These are phyloP conservation scores for Watsonalla binaria DNA, from an alignment of 2,888 invertebrate species.

Conservation along the genomic window DNA sequence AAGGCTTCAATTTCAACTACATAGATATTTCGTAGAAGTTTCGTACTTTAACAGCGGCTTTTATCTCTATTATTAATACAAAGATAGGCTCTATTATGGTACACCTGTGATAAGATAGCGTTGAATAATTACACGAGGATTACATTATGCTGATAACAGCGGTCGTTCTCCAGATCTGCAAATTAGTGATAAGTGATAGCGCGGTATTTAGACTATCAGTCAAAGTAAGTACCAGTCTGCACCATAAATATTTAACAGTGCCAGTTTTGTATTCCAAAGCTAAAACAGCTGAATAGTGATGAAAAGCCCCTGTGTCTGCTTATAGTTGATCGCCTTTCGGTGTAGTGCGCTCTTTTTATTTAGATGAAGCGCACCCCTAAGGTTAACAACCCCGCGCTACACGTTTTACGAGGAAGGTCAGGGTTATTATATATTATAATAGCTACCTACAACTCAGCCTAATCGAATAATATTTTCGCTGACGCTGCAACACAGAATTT, in stretches of 20 bases:
- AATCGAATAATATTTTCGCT: conserved; percentile 1
- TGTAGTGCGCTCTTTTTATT: conserved; percentile 51
- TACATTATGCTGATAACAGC: conserved; percentile 18
- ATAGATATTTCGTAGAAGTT: neutral
- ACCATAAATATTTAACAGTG: conserved; percentile 7
- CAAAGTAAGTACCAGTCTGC: neutral
- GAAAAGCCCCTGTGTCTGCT: conserved; percentile 36
- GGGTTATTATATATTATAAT: conserved; percentile 41
- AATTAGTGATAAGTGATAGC: conserved; percentile 11
- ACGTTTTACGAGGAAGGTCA: conserved; percentile 63
- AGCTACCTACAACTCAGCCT: no score
- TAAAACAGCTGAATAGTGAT: conserved; percentile 39
- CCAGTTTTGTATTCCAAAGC: conserved; percentile 22
- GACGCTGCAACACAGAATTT: conserved; percentile 15
- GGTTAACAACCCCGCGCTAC: conserved; percentile 60
- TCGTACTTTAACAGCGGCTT: neutral
- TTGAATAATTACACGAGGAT: conserved; percentile 20
- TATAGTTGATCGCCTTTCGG: conserved; percentile 43
- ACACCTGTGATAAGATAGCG: conserved; percentile 30
- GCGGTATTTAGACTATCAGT: neutral
- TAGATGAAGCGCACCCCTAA: conserved; percentile 63
- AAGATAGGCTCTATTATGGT: neutral
- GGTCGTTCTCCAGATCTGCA: conserved; percentile 5
- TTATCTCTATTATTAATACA: neutral
- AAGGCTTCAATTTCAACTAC: neutral